Conservation (phyloP, 2,888 invertebrate genomes). For the Cephus spinipes region DNA sequence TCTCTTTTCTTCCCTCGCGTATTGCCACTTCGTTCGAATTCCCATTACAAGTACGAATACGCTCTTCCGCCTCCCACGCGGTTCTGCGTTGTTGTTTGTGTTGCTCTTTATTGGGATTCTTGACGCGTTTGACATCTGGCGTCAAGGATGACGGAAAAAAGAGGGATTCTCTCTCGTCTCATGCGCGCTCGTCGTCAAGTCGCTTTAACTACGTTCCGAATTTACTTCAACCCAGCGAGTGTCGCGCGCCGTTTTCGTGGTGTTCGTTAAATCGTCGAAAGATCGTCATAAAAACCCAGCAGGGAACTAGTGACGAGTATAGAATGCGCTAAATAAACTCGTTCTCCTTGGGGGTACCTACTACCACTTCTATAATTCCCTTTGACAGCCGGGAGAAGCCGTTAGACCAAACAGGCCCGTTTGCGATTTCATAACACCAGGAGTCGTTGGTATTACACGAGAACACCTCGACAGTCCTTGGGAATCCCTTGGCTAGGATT, state of each 20-base stretch:
- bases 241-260: conserved; percentile 8
- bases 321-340: conserved; percentile 5
- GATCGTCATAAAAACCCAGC: conserved; percentile 8
- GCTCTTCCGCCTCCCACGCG: neutral
- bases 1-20: neutral
- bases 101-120: neutral
- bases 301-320: neutral
- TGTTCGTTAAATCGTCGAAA: conserved; percentile 7
- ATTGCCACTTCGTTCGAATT: neutral
- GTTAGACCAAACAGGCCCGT: neutral
- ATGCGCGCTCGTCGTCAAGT: neutral
- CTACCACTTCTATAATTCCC: neutral
- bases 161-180: neutral
- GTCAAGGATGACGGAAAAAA: neutral
- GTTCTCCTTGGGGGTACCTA: neutral
- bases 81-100: neutral
- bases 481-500: neutral
- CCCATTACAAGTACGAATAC: neutral
- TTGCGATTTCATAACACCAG: neutral
- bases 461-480: neutral
- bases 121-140: conserved; percentile 15
- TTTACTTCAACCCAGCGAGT: conserved; percentile 14
- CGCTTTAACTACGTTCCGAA: conserved; percentile 15
- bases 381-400: neutral
- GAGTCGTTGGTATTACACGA: neutral